A percentile compares a stretch with the other conserved stretches of the same genome.
Conservation (phyloP, 2,797 vertebrate species). For the Acropternis orthonyx region DNA sequence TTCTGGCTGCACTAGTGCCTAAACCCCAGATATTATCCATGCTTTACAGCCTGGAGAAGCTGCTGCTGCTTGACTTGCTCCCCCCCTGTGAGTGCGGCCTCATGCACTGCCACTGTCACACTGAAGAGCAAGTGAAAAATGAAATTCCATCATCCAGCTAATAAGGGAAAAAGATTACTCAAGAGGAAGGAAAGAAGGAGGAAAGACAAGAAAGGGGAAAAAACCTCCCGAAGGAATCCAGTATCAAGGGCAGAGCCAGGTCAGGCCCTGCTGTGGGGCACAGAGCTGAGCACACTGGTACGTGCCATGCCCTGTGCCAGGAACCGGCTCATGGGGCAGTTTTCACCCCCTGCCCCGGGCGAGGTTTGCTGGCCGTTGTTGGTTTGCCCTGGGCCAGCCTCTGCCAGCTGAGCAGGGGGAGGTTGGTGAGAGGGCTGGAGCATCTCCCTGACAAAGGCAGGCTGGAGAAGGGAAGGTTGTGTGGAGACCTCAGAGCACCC, state of each 20-base stretch:
- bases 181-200: background rate
- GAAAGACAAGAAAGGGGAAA: accelerated
- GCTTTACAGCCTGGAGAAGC: background rate
- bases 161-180: background rate
- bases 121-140: background rate
- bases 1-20: background rate
- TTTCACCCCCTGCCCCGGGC: too few relatives aligned
- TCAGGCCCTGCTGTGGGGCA: too few relatives aligned
- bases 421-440: accelerated
- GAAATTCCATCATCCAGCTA: background rate
- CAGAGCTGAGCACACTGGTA: too few relatives aligned
- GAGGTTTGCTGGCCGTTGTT: background rate
- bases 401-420: background rate
- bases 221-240: background rate
- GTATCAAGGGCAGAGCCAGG: too few relatives aligned
- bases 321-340: too few relatives aligned
- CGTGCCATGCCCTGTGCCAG: background rate
- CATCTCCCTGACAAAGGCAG: accelerated
- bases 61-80: background rate
- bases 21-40: background rate
- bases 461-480: background rate
- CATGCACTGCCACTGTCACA: accelerated
- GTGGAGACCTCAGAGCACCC: background rate
- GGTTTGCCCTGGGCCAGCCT: too few relatives aligned
- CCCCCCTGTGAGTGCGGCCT: background rate